Conservation (phyloP, 2,797 vertebrate species). For the Nasua narica region DNA sequence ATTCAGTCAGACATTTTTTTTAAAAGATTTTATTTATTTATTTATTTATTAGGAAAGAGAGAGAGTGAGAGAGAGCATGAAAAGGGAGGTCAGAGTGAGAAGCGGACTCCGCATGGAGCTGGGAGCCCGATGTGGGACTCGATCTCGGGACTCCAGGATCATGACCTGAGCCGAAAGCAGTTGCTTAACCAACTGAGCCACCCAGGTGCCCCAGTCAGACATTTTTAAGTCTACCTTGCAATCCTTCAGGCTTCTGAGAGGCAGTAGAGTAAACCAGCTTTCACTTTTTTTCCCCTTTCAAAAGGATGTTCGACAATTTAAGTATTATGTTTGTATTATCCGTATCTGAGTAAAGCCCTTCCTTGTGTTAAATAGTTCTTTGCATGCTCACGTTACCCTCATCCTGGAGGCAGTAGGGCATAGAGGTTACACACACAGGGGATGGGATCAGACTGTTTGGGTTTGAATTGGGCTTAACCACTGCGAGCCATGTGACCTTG, state of each 20-base stretch:
- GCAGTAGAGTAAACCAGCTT: background rate
- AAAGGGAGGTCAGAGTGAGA: no score
- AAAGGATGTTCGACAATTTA: background rate
- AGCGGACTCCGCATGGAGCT: no score
- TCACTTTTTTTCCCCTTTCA: background rate
- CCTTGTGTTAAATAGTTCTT: background rate
- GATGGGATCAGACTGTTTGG: background rate
- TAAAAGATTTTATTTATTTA: no score
- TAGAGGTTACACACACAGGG: background rate
- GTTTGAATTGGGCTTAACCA: background rate
- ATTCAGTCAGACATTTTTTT: slow-evolving; percentile 28
- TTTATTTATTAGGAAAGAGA: no score
- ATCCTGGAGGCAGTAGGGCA: background rate
- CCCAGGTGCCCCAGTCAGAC: no score
- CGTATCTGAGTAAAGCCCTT: background rate
- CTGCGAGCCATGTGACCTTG: background rate
- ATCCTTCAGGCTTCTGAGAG: background rate
- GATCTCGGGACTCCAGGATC: no score
- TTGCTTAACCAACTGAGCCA: no score
- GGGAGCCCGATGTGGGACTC: no score
- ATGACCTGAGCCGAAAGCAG: no score
- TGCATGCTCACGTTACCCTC: background rate
- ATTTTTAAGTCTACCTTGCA: background rate
- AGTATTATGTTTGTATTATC: background rate
- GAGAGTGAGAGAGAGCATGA: no score